Percentiles rank a stretch among this genome's conserved stretches.
These are phyloP conservation scores for Leptodactylus fallax DNA, from an alignment of 2,797 vertebrate genomes.

Conservation along the genomic window DNA sequence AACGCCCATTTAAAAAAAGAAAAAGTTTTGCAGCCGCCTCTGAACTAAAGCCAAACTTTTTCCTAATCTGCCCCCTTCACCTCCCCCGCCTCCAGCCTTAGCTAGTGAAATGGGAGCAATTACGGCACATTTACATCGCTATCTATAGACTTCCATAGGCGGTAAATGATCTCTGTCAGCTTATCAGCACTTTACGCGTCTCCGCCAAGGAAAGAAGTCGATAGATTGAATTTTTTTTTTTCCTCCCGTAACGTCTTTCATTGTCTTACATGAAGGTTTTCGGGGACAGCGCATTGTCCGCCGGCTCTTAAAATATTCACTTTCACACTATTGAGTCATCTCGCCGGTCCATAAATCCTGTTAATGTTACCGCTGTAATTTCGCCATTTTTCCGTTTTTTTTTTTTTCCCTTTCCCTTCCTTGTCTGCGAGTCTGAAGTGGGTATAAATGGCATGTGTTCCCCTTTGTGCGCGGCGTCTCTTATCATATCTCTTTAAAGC, in stretches of 20 bases:
- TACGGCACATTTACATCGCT: neutral
- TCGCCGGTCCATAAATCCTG: conserved; percentile 29
- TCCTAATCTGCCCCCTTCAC: neutral
- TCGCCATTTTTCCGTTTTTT: neutral
- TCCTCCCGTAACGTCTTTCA: neutral
- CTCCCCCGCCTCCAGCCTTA: conserved; percentile 19
- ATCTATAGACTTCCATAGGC: conserved; percentile 11
- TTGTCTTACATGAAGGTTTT: conserved; percentile 41
- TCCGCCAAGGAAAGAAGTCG: neutral
- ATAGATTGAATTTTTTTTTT: neutral
- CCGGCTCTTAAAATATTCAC: conserved; percentile 12
- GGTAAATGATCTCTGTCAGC: neutral
- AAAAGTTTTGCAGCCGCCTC: conserved; percentile 1
- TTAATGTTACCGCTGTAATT: conserved; percentile 22
- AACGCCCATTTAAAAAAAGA: neutral
- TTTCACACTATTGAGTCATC: conserved; percentile 28
- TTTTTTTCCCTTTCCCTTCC: neutral
- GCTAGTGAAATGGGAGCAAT: conserved; percentile 14
- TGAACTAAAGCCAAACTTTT: neutral
- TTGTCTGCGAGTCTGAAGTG: conserved; percentile 28
- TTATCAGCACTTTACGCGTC: conserved; percentile 13
- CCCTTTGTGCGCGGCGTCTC: neutral
- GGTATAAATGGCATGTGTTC: conserved; percentile 22
- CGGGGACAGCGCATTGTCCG: conserved; percentile 29
- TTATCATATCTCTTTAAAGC: neutral